Evolutionary conservation across 2,113 vertebrate genomes (phyloP), one percentile per base, ranked within the genome.

Genomic region (Bothrops jararaca): DNA sequence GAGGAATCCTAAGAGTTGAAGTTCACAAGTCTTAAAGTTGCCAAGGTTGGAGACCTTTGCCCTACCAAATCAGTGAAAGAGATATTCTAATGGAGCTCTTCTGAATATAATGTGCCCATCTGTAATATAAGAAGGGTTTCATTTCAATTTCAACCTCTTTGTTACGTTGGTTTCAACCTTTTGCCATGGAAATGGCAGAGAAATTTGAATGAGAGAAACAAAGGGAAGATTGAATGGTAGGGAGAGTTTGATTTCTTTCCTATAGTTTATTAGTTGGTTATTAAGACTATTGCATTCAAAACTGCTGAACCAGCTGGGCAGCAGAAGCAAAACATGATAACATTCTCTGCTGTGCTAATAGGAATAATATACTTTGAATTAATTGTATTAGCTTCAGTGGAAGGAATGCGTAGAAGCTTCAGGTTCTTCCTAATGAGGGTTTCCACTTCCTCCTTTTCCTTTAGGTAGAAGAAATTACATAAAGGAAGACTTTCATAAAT

Each of bases 201-300:
- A 69, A 34, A 69, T 69, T 69, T 2, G 0, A 69, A 69, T 69
- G 29, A 69, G 64, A 69, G 29, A 34, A 34, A 69, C 64, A 69
- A 69, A 69, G 12, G 29, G 29, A 69, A 69, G 64, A 69, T 34
- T 69, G 29, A 69, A 69, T 69, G 60, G 29, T 29, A 56, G 54
- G 10, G 53, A 57, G 52, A 88, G 18, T 5, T 89, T 89, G 4
- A 24, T 39, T 57, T 89, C 20, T 23, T 57, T 89, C 20, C 20
- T 58, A 45, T 48, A 29, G 50, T 39, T 90, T 34, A 85, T 86
- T 96, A 95, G 53, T 90, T 95, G 95, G 80, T 95, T 95, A 93
- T 95, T 96, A 95, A 92, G 92, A 94, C 92, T 96, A 95, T 94
- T 95, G 0, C 96, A 95, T 95, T 92, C 92, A 4, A 91, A 93